A percentile compares a stretch with the other conserved stretches of the same genome.
Conservation (phyloP, 2,113 vertebrate species). For the Thamnaconus septentrionalis region DNA sequence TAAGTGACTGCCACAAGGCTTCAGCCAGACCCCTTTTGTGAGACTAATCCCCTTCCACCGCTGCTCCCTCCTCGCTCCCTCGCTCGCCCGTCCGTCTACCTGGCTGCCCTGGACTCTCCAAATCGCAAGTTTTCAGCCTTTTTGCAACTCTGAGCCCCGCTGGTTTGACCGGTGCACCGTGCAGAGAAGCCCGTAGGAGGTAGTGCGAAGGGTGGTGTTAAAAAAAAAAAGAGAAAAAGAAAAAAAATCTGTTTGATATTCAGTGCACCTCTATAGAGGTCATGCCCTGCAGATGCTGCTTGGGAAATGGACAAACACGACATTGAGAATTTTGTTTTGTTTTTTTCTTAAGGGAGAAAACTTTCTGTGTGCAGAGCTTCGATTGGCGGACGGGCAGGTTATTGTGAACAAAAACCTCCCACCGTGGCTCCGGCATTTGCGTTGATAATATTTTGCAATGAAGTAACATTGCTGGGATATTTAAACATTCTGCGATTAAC, state of each 20-base stretch:
- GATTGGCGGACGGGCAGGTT: too few species aligned
- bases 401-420: too few species aligned
- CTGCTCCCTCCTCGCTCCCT: conserved; percentile 18
- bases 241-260: conserved; percentile 24
- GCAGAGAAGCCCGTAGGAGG: conserved; percentile 16
- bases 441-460: not conserved
- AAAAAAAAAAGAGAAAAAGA: not conserved
- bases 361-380: not conserved
- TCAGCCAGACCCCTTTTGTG: conserved; percentile 16
- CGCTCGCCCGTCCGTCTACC: conserved; percentile 9
- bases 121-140: conserved; percentile 29
- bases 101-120: conserved; percentile 11
- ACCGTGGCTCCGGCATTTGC: too few species aligned
- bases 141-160: conserved; percentile 27
- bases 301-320: conserved; percentile 22
- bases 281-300: conserved; percentile 18
- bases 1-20: conserved; percentile 47
- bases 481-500: not conserved
- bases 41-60: conserved; percentile 17
- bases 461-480: not conserved
- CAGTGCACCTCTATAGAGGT: conserved; percentile 20
- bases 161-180: conserved; percentile 24
- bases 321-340: conserved; percentile 11
- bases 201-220: not conserved
- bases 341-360: conserved; percentile 1